Evolutionary conservation across 2,113 vertebrate genomes (phyloP), one percentile per base, ranked within the genome.

Genomic region (Amazona vittata): DNA sequence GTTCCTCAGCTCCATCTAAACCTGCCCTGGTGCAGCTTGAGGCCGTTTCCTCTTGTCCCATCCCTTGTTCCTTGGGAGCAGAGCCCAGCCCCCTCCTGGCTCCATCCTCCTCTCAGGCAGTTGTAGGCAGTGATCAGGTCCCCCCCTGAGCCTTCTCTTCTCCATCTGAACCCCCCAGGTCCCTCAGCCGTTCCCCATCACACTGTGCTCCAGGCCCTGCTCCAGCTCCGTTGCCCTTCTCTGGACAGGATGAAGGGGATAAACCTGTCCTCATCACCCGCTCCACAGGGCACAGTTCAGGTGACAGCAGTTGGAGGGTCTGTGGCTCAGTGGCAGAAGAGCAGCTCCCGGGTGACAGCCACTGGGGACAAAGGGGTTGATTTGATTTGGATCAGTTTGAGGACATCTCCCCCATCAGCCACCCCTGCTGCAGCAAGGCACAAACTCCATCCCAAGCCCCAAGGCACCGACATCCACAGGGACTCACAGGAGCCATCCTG

Each of bases 391-490:
- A 9, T 29, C 12, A 12, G 16, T 18, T 19, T 73, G 46, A 62
- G 37, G 70, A 29, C 65, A 63, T 19, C 9, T 63, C 41, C 55
- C n/a, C 20, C 35, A 41, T 13, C 57, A 15, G 7, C 39, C 64
- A 16, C 35, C 55, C 47, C 46, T 33, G 14, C 1, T 6, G 20
- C 62, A 29, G 20, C 1, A 1, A 41, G 28, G 35, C 50, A 7
- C 52, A 37, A 16, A 37, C 46, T 28, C 13, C 44, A n/a, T 55
- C 11, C 69, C 21, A 43, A 9, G 15, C 55, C 75, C 53, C n/a
- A 15, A 29, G 4, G 24, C n/a, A 24, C 46, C 19, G 6, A 18
- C 0, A 1, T 15, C 47, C 68, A 15, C 1, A 18, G 53, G 63
- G n/a, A n/a, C 14, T 18, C 10, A 1, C 8, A 3, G 84, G 80